These are phyloP conservation scores for Coreoperca whiteheadi DNA, from an alignment of 2,113 vertebrate species.

Conservation along the genomic window DNA sequence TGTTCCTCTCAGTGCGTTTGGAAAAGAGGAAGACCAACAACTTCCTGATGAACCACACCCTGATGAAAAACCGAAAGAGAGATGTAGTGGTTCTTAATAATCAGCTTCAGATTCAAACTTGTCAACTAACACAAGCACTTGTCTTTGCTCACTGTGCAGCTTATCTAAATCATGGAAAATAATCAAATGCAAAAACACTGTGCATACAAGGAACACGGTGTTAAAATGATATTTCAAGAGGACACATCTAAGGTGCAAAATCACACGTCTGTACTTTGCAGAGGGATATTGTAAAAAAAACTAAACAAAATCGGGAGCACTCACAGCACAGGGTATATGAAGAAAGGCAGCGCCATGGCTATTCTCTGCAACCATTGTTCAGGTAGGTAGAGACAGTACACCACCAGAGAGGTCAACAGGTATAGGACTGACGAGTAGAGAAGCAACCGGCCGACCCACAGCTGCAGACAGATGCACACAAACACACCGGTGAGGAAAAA, in stretches of 20 bases:
- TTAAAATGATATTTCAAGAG: neutral
- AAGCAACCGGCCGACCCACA: constrained; percentile 95
- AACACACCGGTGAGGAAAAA: neutral
- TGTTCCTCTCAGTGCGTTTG: constrained; percentile 96
- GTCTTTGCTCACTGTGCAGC: neutral
- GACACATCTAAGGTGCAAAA: neutral
- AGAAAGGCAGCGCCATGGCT: constrained; percentile 93
- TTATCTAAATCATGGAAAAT: neutral
- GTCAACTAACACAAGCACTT: neutral
- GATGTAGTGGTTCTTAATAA: neutral
- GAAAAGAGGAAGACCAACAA: constrained; percentile 95
- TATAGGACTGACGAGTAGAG: constrained; percentile 93
- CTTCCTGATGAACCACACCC: constrained; percentile 93
- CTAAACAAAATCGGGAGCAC: no score
- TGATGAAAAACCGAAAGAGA: constrained; percentile 58
- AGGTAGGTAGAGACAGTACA: constrained; percentile 95
- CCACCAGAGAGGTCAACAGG: constrained; percentile 88
- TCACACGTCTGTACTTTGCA: neutral
- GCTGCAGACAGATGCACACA: constrained; percentile 58
- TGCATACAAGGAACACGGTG: neutral
- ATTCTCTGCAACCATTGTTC: constrained; percentile 90
- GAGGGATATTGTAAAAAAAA: neutral
- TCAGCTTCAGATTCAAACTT: neutral
- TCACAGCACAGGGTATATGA: constrained; percentile 95
- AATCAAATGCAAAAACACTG: neutral